Percentiles rank a stretch among this genome's conserved stretches.
Conservation (phyloP, 2,888 invertebrate species). For the Chrysolina oricalcia region DNA sequence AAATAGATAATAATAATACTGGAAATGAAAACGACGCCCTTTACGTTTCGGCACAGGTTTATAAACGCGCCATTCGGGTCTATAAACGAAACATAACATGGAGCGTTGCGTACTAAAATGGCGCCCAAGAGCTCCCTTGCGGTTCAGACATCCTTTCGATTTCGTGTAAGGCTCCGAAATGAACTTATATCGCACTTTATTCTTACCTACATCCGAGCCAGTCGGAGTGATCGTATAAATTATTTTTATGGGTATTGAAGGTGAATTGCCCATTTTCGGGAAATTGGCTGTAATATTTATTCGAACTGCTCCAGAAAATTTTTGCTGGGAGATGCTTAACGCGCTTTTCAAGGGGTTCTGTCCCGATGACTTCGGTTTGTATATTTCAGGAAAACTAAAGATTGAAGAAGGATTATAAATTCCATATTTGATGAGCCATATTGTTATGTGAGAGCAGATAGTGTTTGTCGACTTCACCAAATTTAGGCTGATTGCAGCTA, state of each 20-base stretch:
- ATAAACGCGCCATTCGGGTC: slow-evolving; percentile 70
- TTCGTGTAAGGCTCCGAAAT: slow-evolving; percentile 50
- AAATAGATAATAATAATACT: slow-evolving; percentile 69
- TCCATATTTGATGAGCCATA: too few relatives aligned
- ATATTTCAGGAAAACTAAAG: too few relatives aligned
- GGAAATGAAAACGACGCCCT: slow-evolving; percentile 70
- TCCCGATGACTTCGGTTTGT: too few relatives aligned
- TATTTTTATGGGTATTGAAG: slow-evolving; percentile 51
- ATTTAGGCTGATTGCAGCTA: too few relatives aligned
- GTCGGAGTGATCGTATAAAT: slow-evolving; percentile 43
- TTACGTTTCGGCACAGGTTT: slow-evolving; percentile 69
- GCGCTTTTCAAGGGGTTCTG: background rate
- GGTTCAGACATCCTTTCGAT: slow-evolving; percentile 49
- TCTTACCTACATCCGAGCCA: slow-evolving; percentile 36
- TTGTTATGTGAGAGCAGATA: too few relatives aligned
- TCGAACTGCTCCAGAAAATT: slow-evolving; percentile 21
- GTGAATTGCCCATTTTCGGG: slow-evolving; percentile 49
- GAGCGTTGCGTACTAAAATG: slow-evolving; percentile 66
- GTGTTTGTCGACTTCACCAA: too few relatives aligned
- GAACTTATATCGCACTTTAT: slow-evolving; percentile 51
- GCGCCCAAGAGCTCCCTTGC: slow-evolving; percentile 60
- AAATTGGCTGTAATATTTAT: slow-evolving; percentile 50
- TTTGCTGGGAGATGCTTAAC: background rate
- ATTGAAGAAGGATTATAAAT: too few relatives aligned
- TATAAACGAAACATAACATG: slow-evolving; percentile 70